phyloP scores from a whole-genome alignment of 2,113 vertebrate species.

The Synodontis membranacea region DNA sequence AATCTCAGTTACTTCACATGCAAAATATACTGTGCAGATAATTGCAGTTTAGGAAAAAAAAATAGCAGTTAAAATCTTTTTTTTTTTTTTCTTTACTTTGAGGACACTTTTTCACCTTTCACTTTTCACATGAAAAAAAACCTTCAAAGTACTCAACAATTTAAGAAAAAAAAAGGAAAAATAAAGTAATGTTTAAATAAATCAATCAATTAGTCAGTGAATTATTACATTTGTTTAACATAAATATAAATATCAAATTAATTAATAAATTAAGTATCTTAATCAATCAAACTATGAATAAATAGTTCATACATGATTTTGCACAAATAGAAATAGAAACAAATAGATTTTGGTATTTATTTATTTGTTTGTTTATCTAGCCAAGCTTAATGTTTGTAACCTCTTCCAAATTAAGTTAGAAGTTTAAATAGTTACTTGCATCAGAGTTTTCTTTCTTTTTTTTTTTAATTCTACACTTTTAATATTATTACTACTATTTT shows the following conservation, averaged over 20 bases:
- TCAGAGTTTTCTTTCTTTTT: neutral
- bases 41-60: neutral
- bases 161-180: too few species aligned
- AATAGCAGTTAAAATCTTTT: neutral
- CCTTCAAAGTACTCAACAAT: neutral
- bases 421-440: neutral
- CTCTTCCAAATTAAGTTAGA: too few species aligned
- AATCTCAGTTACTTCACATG: neutral
- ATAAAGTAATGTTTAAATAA: neutral
- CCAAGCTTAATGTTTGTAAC: too few species aligned
- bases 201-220: neutral
- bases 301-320: neutral
- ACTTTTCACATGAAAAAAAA: neutral
- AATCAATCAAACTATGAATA: neutral
- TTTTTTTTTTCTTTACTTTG: neutral
- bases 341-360: too few species aligned
- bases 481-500: too few species aligned
- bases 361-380: too few species aligned
- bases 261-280: neutral
- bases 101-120: neutral
- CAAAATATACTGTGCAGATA: neutral
- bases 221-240: neutral
- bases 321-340: too few species aligned
- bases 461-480: neutral
- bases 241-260: neutral